Base-by-base conservation (phyloP, 2,888 invertebrate genomes). In the Selenia dentaria region DNA sequence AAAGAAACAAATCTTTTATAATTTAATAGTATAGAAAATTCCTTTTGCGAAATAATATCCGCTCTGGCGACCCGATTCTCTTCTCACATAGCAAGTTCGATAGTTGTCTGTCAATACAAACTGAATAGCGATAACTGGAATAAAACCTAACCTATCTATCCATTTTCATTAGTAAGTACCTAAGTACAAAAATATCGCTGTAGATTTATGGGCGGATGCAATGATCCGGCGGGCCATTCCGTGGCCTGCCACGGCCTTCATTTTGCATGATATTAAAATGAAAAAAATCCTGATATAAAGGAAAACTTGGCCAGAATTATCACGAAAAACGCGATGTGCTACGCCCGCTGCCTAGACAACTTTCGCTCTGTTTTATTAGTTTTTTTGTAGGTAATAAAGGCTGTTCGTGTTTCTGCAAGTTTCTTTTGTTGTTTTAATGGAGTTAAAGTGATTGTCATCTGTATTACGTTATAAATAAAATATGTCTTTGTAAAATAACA, bases 231-330 rank as follows among this genome's bases (percentile, higher is more conserved):
- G 72, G 70, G 66, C 79, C 70, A 77, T 79, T 79, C 75, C 67
- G 57, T 71, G 66, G 70, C 70, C 63, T 67, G 58, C 62, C 65
- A 62, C 58, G 62, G 69, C 69, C 78, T 80, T 75, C 76, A 78
- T 82, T 86, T 78, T 76, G 82, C 81, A 83, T 81, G 76, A 77
- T 84, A 85, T 83, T 83, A 83, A 83, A 79, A 73, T 68, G 73
- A 76, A 73, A 77, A 77, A 78, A 73, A n/a, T n/a, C n/a, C 73
- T 70, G 60, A 71, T 73, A 73, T 74, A 80, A 78, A 74, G 64
- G 70, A 70, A 74, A 77, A 79, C 77, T 81, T 77, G 65, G 70
- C 45, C 59, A 58, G 60, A 79, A 84, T 83, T 84, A 83, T 79
- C 76, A 79, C 83, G 75, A 74, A 78, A 77, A 78, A 72, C 74